Evolutionary conservation across 2,113 vertebrate species (phyloP).

Genomic region (Oxyura jamaicensis): DNA sequence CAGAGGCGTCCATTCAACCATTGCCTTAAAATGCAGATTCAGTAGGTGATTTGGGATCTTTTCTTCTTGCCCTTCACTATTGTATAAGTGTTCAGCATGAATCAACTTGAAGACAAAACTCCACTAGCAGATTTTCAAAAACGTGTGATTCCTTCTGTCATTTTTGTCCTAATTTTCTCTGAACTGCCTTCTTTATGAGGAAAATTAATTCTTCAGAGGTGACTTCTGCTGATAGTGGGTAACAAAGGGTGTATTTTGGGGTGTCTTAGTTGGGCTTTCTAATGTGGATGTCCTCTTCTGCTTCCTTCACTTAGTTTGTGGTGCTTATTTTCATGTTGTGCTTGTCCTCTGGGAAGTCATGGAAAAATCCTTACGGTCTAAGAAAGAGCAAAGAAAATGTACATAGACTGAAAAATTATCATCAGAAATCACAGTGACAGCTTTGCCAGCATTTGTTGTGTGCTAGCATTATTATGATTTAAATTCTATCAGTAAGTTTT

Average conservation of each 20-base stretch:
- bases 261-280: neutral
- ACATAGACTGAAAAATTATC: neutral
- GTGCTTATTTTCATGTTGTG: neutral
- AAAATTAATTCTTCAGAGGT: neutral
- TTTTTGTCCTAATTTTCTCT: neutral
- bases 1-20: neutral
- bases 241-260: neutral
- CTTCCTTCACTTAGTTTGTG: neutral
- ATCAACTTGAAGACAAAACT: neutral
- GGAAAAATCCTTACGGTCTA: neutral
- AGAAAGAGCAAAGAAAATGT: neutral
- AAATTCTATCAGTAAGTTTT: neutral
- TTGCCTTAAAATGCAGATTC: neutral
- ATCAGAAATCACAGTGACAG: neutral
- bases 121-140: neutral
- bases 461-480: neutral
- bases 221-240: neutral
- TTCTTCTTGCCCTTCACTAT: neutral
- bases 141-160: neutral
- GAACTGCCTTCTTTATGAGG: neutral
- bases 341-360: accelerated
- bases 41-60: neutral
- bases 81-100: neutral
- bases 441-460: neutral
- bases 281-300: neutral